Base-by-base conservation (phyloP, 2,797 vertebrate genomes). In the Sciurus vulgaris region DNA sequence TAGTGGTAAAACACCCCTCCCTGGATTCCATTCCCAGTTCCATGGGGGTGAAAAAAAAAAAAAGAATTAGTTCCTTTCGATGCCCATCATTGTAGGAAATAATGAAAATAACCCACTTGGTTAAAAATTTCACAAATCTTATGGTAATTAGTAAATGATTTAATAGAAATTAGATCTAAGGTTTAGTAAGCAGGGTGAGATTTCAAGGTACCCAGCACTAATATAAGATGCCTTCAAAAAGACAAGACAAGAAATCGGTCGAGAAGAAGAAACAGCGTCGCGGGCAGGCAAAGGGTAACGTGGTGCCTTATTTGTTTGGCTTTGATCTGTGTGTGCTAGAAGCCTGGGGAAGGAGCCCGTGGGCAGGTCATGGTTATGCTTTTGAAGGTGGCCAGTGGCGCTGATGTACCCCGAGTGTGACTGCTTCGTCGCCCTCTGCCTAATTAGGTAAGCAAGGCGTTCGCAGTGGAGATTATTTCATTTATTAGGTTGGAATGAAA, bases 401-500 rank as follows among this genome's bases (percentile, higher is more conserved):
- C 56, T 26, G 63, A 92, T 63, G 85, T 70, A 70, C 70, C 91
- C 90, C 49, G 70, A 93, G 78, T 84, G 90, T 85, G 54, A 72
- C 74, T 94, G 59, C 90, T 93, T 92, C 3, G 1, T 83, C 6
- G 15, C 89, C 88, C 88, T 81, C 11, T 4, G 59, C 93, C 96
- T 97, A 97, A 98, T 98, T 97, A 98, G 95, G 96, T 96, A 96
- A 97, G 96, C 93, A 92, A 83, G 96, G 59, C 15, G 11, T 94
- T 97, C 87, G 91, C 24, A 12, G 86, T 97, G 88, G 89, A 74
- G 73, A 97, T 89, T 86, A 93, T 87, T 97, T 98, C 74, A 49
- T 98, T 98, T 97, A 97, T 97, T 95, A 97, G 95, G 97, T 93
- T 91, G 15, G 95, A 97, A 97, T 79, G 41, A 97, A 98, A 93